Conservation (phyloP, 2,888 invertebrate genomes). For the Hydrotaea diabolus region DNA sequence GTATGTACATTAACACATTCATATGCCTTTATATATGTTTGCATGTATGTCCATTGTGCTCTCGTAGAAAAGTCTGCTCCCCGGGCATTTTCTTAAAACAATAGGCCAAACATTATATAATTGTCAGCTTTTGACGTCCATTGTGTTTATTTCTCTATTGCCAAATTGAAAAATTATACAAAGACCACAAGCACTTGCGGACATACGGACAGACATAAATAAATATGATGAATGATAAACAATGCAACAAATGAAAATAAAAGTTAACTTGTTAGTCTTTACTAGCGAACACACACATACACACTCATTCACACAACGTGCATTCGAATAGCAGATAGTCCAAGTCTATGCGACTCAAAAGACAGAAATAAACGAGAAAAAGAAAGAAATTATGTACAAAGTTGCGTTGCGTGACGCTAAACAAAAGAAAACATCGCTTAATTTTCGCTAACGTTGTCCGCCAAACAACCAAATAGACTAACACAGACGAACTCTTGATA, state of each 20-base stretch:
- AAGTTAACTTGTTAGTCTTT: slow-evolving; percentile 23
- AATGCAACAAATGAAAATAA: slow-evolving; percentile 29
- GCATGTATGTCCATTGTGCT: no score
- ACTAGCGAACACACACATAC: not conserved
- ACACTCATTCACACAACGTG: not conserved
- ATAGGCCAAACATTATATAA: slow-evolving; percentile 45
- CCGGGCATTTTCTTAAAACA: not conserved
- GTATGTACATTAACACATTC: no score
- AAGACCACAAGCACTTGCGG: not conserved
- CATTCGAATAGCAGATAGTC: not conserved
- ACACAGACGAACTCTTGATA: not conserved
- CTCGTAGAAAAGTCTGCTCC: no score
- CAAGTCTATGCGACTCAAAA: not conserved
- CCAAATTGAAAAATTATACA: slow-evolving; percentile 38
- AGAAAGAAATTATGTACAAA: slow-evolving; percentile 39
- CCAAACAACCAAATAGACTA: not conserved
- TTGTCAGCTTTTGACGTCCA: slow-evolving; percentile 11
- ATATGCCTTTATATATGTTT: no score
- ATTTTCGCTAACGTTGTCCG: slow-evolving; percentile 43
- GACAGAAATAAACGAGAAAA: not conserved
- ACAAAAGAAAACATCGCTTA: slow-evolving; percentile 53
- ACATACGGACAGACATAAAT: not conserved
- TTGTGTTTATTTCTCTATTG: slow-evolving; percentile 24
- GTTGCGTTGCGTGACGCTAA: slow-evolving; percentile 61
- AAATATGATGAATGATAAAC: slow-evolving; percentile 17